Base-by-base conservation (phyloP, 1,140 invertebrate species). In the Pseudomyrmex pallidus region DNA sequence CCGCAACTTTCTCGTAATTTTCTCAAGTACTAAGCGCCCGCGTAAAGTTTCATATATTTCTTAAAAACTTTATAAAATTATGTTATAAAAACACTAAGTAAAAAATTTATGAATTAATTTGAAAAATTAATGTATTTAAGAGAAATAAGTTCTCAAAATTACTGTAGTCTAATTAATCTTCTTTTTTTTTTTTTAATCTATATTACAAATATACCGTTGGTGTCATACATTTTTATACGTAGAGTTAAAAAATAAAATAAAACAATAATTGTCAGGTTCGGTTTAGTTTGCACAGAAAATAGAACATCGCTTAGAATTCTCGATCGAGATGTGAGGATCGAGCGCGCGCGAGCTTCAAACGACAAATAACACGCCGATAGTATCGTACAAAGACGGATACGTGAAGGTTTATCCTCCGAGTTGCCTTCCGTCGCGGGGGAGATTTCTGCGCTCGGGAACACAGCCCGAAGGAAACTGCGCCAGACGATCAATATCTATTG, bases 401-500 rank as follows among this genome's bases (percentile, higher is more conserved):
- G 44, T 17, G 1, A 22, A 35, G 22, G 74, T 54, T 64, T 25
- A 57, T 44, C 5, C 20, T 15, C 52, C 5, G 52, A 56, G 52
- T 20, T 54, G 50, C 20, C 8, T 20, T 56, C 46, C 52, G 74
- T 66, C 50, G 67, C 20, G 62, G 50, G 62, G 50, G 22, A 10
- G 12, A 20, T 12, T 35, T 35, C 46, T 20, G 76, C 46, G 25
- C 63, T 17, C 9, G 35, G 25, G 64, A 70, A 48, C 35, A n/a
- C 35, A 17, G 54, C 44, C 64, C 17, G 48, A 70, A 70, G 66
- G 76, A 50, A 50, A 12, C 76, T 72, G 35, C 35, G 35, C 35
- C 5, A 48, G 66, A 2, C 76, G 66, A 80, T 80, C 76, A 48
- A 80, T 80, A 72, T 20, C 66, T 20, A 80, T 80, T 72, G 76